Evolutionary conservation across 2,888 invertebrate species (phyloP), one percentile per base, ranked within the genome.

Genomic region (Deilephila elpenor): DNA sequence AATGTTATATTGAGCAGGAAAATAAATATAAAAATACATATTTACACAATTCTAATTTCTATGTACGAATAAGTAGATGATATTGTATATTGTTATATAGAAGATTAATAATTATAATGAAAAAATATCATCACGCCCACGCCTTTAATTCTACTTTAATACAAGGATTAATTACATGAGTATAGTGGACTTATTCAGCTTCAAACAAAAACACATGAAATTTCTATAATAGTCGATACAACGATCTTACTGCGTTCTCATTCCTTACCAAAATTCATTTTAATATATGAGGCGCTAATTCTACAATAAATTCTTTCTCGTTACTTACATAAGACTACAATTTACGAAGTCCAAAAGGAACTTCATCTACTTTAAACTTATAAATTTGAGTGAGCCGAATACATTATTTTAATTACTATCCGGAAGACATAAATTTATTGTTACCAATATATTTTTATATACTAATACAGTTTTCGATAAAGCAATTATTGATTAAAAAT

Each of bases 371-470:
- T 84, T 83, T 82, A 78, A 88, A 90, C 88, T 84, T 86, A 89
- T 88, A 86, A 88, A 87, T 82, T 84, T 83, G 86, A 86, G 88
- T 87, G 88, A 90, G 89, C 89, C 88, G 86, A 93, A 91, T 89
- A 88, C 81, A 84, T 88, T 88, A 88, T 80, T 85, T 91, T 89
- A 88, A 88, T 86, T 80, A 83, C 93, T 94, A 94, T 88, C 87
- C 94, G 94, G 94, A 94, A 94, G 94, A 94, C 94, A 88, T 89
- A 93, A 90, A 91, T 94, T 92, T 92, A 90, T 90, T 90, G 89
- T 88, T 87, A 87, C 77, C 83, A 86, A 82, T 84, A 83, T 84
- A 84, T 83, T 83, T 86, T 87, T 85, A 87, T 82, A 83, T 78
- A 78, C 88, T 88, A 87, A 81, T 79, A 82, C 77, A 76, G 80